Evolutionary conservation across 2,888 invertebrate species (phyloP), one percentile per base, ranked within the genome.

Genomic region (Polymixis lichenea): DNA sequence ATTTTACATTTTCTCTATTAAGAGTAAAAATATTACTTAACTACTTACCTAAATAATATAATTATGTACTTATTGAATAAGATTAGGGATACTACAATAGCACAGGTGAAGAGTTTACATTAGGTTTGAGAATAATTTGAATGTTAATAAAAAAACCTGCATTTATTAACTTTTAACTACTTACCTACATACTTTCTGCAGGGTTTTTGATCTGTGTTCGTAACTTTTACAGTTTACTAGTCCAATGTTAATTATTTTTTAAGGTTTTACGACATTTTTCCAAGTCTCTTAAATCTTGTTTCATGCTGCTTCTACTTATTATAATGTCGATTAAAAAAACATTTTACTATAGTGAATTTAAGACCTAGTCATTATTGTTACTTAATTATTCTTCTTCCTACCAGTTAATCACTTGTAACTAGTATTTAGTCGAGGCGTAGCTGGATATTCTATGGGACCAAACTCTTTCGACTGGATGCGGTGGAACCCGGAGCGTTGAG

Each of bases 371-470:
- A 83, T 82, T 78, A 75, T 74, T 69, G 88, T 89, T 46, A 46
- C 43, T 46, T 77, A 84, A 87, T 86, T 80, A 78, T 84, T 89
- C 87, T 90, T 88, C 88, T 85, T 87, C 83, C 83, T 87, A 89
- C 89, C 83, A 88, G 84, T 89, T 91, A 90, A 84, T 89, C 82
- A 86, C 77, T 86, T 88, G 75, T 86, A 83, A 88, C 85, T 89
- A 89, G 89, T 55, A 72, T 83, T 86, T 82, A 89, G 83, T 87
- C 88, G 90, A 95, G 96, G 96, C 96, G 95, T 96, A 95, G 94
- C 95, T 95, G 92, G 93, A 92, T 91, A 88, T 88, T 84, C 88
- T 89, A 90, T 93, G 95, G 96, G 96, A 95, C 96, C 95, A 95
- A 96, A 93, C 84, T 90, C 88, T 89, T 89, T 88, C 85, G 90